phyloP scores from a whole-genome alignment of 2,888 invertebrate genomes.

The Drosophila neonasuta region DNA sequence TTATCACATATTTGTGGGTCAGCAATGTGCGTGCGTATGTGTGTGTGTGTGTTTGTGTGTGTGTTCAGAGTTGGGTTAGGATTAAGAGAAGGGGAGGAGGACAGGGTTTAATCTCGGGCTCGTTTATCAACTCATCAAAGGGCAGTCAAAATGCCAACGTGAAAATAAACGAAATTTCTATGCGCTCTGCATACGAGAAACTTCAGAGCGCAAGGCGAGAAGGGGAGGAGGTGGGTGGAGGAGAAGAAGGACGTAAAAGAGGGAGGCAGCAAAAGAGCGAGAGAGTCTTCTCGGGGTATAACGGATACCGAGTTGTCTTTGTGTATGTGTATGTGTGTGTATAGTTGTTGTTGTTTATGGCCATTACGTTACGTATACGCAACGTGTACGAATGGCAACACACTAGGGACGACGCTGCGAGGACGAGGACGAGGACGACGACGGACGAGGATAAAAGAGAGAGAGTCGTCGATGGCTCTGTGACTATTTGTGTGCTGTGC shows the following conservation, averaged over 20 bases:
- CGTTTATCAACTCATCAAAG: constrained; percentile 70
- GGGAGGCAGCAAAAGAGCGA: neutral
- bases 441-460: constrained; percentile 13
- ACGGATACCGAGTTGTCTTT: constrained; percentile 29
- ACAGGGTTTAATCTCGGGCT: constrained; percentile 41
- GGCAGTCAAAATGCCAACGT: constrained; percentile 67
- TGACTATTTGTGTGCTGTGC: constrained; percentile 58
- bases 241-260: neutral
- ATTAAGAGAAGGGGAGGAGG: neutral
- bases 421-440: constrained; percentile 16
- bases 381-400: constrained; percentile 71
- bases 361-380: constrained; percentile 70
- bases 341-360: constrained; percentile 60
- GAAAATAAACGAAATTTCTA: constrained; percentile 67
- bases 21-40: constrained; percentile 14
- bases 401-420: constrained; percentile 56
- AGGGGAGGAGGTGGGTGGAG: neutral
- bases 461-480: constrained; percentile 45
- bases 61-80: constrained; percentile 1
- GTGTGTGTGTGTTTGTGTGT: constrained; percentile 9
- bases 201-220: constrained; percentile 8
- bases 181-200: constrained; percentile 38
- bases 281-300: constrained; percentile 26
- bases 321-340: constrained; percentile 19
- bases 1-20: constrained; percentile 35